Evolutionary conservation across 2,113 vertebrate species (phyloP), one percentile per base, ranked within the genome.

Genomic region (Ophthalmolycus amberensis): DNA sequence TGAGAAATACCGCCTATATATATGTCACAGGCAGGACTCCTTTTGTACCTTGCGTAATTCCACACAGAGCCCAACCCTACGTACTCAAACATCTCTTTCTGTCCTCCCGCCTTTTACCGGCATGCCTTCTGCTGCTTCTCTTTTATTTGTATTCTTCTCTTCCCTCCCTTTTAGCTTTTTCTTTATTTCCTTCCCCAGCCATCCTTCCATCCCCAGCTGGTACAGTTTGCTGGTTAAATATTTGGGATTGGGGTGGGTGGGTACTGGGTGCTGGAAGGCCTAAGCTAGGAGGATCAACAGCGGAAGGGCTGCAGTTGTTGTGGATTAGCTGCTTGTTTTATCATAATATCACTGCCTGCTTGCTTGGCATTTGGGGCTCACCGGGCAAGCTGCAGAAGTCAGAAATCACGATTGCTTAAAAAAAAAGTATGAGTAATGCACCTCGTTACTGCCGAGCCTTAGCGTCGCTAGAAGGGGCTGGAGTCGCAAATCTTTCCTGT

Each of bases 271-370:
- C 79, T 89, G 85, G 67, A 77, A 67, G 82, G 79, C 67, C 85
- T 89, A 89, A 89, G 83, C 83, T 75, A 11, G 59, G 66, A 85
- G 86, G 91, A 89, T 91, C 88, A 88, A 71, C 63, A 71, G 79
- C 80, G 77, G 88, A 92, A 86, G 85, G 83, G 73, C 88, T 93
- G 88, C 84, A 90, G 90, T 91, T 88, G 89, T 87, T 92, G 75
- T 82, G 88, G 90, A 92, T 92, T 90, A 92, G 87, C 80, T 88
- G 88, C 83, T 91, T 91, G 84, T 91, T 91, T 89, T 90, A 88
- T 89, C 75, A 89, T 82, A 79, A 87, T 72, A 76, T 79, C 82
- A 50, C 68, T 87, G 85, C 71, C 83, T 86, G 79, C 80, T 48
- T 84, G 85, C 73, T 74, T 70, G 52, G 73, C 52, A 52, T 80